Conservation (phyloP, 2,113 vertebrate species). For the Oryzias melastigma region DNA sequence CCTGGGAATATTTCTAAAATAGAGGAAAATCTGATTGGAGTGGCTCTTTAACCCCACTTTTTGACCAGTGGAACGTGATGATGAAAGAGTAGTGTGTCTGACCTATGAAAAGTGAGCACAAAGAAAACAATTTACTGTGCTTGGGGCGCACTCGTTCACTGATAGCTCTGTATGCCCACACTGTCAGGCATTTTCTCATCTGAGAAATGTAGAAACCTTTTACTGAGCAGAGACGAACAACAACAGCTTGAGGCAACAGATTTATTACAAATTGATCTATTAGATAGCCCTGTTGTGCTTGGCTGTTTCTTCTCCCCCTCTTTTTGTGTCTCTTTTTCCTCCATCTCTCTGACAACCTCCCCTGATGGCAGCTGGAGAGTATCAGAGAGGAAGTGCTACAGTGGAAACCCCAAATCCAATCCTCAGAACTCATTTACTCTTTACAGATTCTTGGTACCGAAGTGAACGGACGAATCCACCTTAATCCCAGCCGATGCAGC, state of each 20-base stretch:
- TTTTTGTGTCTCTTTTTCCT: slow-evolving; percentile 4
- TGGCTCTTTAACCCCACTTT: background rate
- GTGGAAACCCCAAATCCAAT: slow-evolving; percentile 75
- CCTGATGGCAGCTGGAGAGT: slow-evolving; percentile 65
- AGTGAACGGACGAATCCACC: slow-evolving; percentile 53
- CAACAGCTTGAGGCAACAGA: slow-evolving; percentile 82
- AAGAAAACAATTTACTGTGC: slow-evolving; percentile 64
- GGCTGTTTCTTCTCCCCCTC: slow-evolving; percentile 55
- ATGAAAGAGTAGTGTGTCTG: slow-evolving; percentile 45
- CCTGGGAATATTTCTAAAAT: too few relatives aligned
- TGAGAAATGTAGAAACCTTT: slow-evolving; percentile 77
- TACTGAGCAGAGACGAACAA: slow-evolving; percentile 74
- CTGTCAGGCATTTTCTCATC: slow-evolving; percentile 73
- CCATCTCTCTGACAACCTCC: slow-evolving; percentile 60
- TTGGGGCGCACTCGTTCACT: slow-evolving; percentile 53
- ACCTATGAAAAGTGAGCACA: slow-evolving; percentile 59
- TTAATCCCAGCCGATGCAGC: slow-evolving; percentile 56
- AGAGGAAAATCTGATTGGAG: too few relatives aligned
- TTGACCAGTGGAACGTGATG: slow-evolving; percentile 52
- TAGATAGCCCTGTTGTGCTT: slow-evolving; percentile 77
- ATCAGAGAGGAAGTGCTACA: slow-evolving; percentile 75
- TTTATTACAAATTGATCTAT: slow-evolving; percentile 85
- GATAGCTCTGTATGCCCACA: slow-evolving; percentile 62
- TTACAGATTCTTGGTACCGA: slow-evolving; percentile 27
- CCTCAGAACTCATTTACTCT: slow-evolving; percentile 75